Conservation (phyloP, 2,797 vertebrate species). For the Sebastes miniatus region DNA sequence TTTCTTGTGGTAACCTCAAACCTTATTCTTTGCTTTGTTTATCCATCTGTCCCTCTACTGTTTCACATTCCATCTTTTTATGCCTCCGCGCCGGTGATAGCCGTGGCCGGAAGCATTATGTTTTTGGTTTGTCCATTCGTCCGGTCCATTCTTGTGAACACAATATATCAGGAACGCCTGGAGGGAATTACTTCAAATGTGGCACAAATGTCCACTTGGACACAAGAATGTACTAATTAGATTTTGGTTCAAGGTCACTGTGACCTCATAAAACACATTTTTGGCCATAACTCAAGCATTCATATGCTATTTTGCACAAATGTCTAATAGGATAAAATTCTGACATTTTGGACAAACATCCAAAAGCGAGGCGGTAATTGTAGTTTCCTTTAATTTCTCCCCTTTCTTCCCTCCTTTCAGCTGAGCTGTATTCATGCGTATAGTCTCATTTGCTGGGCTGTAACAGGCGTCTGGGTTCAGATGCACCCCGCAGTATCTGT, state of each 20-base stretch:
- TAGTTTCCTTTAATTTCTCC: not conserved
- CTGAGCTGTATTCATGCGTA: constrained; percentile 33
- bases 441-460: constrained; percentile 40
- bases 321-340: not conserved
- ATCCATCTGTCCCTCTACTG: not conserved
- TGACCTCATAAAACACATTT: not conserved
- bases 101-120: not conserved
- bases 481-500: constrained; percentile 39
- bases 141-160: not conserved
- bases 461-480: constrained; percentile 38
- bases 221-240: not conserved
- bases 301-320: not conserved
- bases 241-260: not conserved
- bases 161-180: not conserved
- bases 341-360: not conserved
- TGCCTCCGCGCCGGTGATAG: too few relatives aligned
- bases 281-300: not conserved
- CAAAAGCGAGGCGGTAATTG: not conserved
- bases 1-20: not conserved
- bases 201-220: too few relatives aligned
- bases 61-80: not conserved
- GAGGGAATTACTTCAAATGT: too few relatives aligned
- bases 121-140: not conserved
- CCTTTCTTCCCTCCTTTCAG: not conserved
- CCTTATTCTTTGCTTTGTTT: constrained; percentile 2